Percentiles rank a stretch among this genome's conserved stretches.
These are phyloP conservation scores for Megaceryle torquata DNA, from an alignment of 2,113 vertebrate genomes.

Conservation along the genomic window DNA sequence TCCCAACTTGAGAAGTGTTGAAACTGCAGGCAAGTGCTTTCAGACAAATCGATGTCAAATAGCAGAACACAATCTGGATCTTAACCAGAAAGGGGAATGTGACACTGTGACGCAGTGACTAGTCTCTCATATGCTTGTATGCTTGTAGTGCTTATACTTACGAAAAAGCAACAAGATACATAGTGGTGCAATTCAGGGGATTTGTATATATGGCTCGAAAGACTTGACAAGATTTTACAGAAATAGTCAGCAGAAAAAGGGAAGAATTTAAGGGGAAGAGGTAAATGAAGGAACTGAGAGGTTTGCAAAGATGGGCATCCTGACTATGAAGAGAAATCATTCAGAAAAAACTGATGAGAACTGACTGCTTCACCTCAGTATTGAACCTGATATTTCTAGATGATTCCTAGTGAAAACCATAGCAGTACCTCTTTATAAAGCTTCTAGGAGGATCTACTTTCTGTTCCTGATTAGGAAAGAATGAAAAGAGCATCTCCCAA, in stretches of 20 bases:
- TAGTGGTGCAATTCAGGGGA: not conserved
- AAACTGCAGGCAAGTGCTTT: constrained; percentile 20
- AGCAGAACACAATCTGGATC: not conserved
- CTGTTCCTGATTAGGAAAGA: not conserved
- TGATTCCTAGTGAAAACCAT: not conserved
- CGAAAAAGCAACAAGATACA: not conserved
- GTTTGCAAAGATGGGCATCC: not conserved
- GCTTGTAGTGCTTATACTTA: not conserved
- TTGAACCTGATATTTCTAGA: not conserved
- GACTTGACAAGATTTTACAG: not conserved
- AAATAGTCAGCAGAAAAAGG: not conserved
- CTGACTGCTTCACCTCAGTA: not conserved
- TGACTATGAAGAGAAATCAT: not conserved
- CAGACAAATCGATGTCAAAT: constrained; percentile 13
- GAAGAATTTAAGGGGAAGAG: not conserved
- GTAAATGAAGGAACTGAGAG: not conserved
- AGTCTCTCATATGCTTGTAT: not conserved
- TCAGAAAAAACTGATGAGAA: not conserved
- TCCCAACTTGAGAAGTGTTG: not conserved
- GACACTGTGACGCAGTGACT: not conserved
- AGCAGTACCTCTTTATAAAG: not conserved
- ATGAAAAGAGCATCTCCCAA: not conserved
- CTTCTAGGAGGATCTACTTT: not conserved
- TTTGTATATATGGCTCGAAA: not conserved
- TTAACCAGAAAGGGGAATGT: not conserved